These are phyloP conservation scores for Patella caerulea DNA, from an alignment of 2,888 invertebrate species.

Conservation along the genomic window DNA sequence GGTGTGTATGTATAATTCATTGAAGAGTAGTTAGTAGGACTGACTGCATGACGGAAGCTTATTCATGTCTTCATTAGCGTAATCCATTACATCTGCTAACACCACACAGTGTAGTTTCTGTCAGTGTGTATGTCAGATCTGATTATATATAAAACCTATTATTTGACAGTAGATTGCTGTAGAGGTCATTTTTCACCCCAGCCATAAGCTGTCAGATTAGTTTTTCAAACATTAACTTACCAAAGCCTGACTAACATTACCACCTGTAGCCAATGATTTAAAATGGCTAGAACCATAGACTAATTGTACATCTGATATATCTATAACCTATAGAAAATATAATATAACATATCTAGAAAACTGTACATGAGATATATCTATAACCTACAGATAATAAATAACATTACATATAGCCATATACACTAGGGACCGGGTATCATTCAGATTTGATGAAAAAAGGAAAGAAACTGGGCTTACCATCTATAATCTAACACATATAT, in stretches of 20 bases:
- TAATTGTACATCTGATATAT: constrained; percentile 68
- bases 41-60: no score
- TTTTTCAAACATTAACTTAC: constrained; percentile 66
- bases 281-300: constrained; percentile 73
- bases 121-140: no score
- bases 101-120: no score
- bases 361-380: constrained; percentile 66
- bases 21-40: no score
- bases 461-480: no score
- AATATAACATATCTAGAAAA: constrained; percentile 37
- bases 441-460: no score
- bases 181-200: no score
- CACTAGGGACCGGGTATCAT: no score
- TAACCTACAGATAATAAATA: constrained; percentile 48
- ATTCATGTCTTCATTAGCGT: background rate
- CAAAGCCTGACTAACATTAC: constrained; percentile 88
- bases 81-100: background rate
- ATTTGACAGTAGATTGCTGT: background rate
- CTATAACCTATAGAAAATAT: constrained; percentile 56
- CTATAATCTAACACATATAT: no score
- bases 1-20: no score
- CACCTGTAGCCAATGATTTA: constrained; percentile 92
- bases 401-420: background rate
- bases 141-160: no score
- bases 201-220: no score